Percentiles rank a stretch among this genome's conserved stretches.
phyloP scores from a whole-genome alignment of 2,113 vertebrate species.

The Chaetorhynchus papuensis region DNA sequence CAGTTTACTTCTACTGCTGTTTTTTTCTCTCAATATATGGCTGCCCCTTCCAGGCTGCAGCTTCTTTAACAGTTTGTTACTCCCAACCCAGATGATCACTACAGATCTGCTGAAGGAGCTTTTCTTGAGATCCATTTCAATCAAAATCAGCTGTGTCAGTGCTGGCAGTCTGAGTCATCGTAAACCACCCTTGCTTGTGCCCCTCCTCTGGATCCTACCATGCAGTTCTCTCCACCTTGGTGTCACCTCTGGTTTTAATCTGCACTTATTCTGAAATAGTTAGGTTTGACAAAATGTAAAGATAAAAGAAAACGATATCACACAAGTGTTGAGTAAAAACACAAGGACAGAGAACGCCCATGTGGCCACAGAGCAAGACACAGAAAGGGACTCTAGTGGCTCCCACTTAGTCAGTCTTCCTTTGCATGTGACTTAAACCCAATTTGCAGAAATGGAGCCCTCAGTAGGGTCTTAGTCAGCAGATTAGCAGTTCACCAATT shows the following conservation, averaged over 20 bases:
- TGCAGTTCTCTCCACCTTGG: background rate
- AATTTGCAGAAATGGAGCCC: background rate
- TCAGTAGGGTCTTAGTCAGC: background rate
- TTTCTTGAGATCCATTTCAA: background rate
- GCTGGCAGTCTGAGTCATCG: background rate
- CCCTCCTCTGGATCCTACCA: background rate
- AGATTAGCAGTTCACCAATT: background rate
- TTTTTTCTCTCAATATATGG: background rate
- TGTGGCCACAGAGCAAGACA: background rate
- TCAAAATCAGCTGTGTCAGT: background rate
- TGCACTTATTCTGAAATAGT: background rate
- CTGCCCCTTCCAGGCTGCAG: background rate
- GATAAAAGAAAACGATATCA: background rate
- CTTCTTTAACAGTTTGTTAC: background rate
- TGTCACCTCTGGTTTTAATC: background rate
- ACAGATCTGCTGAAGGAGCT: background rate
- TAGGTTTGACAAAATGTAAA: background rate
- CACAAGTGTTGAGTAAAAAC: background rate
- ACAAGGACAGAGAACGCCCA: fast-evolving
- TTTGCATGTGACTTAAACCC: background rate
- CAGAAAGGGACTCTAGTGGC: background rate
- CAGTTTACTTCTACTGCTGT: background rate
- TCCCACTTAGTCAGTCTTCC: background rate
- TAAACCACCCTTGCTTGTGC: background rate
- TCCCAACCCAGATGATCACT: fast-evolving